These are phyloP conservation scores for Formica aserva DNA, from an alignment of 2,888 invertebrate genomes.

Conservation along the genomic window DNA sequence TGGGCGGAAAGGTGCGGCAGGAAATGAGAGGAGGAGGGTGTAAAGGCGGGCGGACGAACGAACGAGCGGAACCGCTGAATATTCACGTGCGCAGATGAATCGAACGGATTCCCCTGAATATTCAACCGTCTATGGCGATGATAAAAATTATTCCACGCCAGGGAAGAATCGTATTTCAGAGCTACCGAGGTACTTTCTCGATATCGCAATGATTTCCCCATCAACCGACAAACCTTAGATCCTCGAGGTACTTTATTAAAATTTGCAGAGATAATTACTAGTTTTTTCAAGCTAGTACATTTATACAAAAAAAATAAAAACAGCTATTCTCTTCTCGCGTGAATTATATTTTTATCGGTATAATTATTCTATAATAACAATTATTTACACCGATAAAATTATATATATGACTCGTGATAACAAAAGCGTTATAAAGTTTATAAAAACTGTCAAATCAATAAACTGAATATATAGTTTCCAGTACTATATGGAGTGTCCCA, in stretches of 20 bases:
- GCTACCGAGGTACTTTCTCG: constrained; percentile 61
- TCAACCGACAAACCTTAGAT: constrained; percentile 52
- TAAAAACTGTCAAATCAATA: neutral
- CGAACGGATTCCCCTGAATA: constrained; percentile 76
- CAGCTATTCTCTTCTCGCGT: neutral
- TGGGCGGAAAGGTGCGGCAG: constrained; percentile 64
- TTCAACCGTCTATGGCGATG: constrained; percentile 71
- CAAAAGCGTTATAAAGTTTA: neutral
- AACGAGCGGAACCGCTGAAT: constrained; percentile 77
- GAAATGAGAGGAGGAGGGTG: constrained; percentile 54
- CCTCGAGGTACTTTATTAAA: constrained; percentile 6
- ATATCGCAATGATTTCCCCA: constrained; percentile 65
- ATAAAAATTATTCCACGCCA: constrained; percentile 71
- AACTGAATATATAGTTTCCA: constrained; percentile 25
- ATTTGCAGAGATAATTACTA: constrained; percentile 40
- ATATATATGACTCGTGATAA: neutral
- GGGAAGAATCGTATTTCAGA: constrained; percentile 53
- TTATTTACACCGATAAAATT: neutral
- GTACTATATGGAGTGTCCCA: neutral
- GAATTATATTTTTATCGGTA: neutral
- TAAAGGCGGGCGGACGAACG: constrained; percentile 62
- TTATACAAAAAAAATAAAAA: neutral
- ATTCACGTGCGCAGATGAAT: constrained; percentile 77
- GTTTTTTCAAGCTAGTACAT: constrained; percentile 2
- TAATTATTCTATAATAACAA: neutral